These are phyloP conservation scores for Oscheius sp. DNA, from an alignment of 2,888 invertebrate species.

Conservation along the genomic window DNA sequence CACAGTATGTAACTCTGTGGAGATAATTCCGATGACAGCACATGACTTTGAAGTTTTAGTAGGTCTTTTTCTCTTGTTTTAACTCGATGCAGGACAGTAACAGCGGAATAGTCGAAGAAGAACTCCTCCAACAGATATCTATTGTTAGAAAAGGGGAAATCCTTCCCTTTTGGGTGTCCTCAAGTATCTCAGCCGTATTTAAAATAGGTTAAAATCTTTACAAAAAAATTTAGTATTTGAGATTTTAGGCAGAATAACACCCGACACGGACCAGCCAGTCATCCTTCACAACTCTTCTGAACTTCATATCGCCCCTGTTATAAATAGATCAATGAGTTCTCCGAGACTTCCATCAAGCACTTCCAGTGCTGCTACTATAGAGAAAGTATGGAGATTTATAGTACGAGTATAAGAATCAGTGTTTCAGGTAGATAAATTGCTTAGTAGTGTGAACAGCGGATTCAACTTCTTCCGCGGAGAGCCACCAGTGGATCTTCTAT, in stretches of 20 bases:
- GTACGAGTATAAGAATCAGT: background rate
- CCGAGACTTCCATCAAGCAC: background rate
- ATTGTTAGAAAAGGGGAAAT: slow-evolving; percentile 55
- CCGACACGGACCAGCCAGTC: slow-evolving; percentile 42
- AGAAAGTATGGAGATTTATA: slow-evolving; percentile 33
- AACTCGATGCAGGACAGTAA: slow-evolving; percentile 35
- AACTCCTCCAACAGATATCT: slow-evolving; percentile 60
- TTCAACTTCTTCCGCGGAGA: slow-evolving; percentile 2
- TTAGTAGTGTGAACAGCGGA: background rate
- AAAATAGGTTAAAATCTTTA: slow-evolving; percentile 44
- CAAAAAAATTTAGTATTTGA: background rate
- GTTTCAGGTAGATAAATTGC: slow-evolving; percentile 14
- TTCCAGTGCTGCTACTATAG: slow-evolving; percentile 1
- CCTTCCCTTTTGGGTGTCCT: slow-evolving; percentile 54
- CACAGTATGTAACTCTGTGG: slow-evolving; percentile 47
- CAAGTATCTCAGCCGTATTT: slow-evolving; percentile 49
- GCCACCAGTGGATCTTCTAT: background rate
- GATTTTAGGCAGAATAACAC: slow-evolving; percentile 46
- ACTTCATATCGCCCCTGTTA: slow-evolving; percentile 42
- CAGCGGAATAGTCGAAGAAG: slow-evolving; percentile 49
- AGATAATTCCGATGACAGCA: slow-evolving; percentile 47
- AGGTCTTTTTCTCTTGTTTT: slow-evolving; percentile 8
- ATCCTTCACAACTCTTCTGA: slow-evolving; percentile 47
- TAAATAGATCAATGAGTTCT: background rate
- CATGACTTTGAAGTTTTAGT: slow-evolving; percentile 55